Conservation (phyloP, 1,140 invertebrate species). For the Tetragnatha versicolor region DNA sequence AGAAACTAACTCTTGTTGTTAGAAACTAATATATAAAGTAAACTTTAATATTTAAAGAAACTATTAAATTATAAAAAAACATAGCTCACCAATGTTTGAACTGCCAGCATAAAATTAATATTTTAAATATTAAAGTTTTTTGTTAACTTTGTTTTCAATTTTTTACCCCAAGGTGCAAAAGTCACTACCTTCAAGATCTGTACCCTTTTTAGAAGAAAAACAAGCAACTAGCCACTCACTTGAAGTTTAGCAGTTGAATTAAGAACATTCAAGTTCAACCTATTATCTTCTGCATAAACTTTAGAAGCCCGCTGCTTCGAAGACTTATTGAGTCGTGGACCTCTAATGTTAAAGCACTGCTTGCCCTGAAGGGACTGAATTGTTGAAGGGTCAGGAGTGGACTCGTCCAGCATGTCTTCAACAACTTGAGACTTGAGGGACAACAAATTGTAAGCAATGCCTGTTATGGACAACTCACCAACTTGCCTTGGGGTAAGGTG, state of each 20-base stretch:
- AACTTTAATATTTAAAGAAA: too few relatives aligned
- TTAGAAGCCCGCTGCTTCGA: slow-evolving; percentile 64
- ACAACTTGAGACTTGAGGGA: slow-evolving; percentile 22
- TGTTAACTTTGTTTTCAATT: too few relatives aligned
- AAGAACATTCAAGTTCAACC: slow-evolving; percentile 65
- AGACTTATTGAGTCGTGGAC: slow-evolving; percentile 64
- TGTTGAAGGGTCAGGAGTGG: slow-evolving; percentile 50
- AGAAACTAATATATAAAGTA: too few relatives aligned
- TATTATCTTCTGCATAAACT: slow-evolving; percentile 65
- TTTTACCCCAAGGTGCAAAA: too few relatives aligned
- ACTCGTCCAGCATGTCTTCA: not conserved
- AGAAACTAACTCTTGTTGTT: too few relatives aligned
- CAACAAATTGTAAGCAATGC: slow-evolving; percentile 63
- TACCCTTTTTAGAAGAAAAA: too few relatives aligned
- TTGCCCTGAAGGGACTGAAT: slow-evolving; percentile 63
- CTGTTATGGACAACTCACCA: slow-evolving; percentile 63
- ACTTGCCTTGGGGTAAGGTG: slow-evolving; percentile 61
- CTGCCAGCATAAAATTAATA: too few relatives aligned
- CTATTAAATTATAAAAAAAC: too few relatives aligned
- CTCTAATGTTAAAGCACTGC: slow-evolving; percentile 64
- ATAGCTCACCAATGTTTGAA: too few relatives aligned
- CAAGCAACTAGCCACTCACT: too few relatives aligned
- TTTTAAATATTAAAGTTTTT: too few relatives aligned
- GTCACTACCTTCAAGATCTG: too few relatives aligned
- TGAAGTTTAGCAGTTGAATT: slow-evolving; percentile 65